Conservation (phyloP, 2,113 vertebrate genomes). For the Triplophysa rosa region DNA sequence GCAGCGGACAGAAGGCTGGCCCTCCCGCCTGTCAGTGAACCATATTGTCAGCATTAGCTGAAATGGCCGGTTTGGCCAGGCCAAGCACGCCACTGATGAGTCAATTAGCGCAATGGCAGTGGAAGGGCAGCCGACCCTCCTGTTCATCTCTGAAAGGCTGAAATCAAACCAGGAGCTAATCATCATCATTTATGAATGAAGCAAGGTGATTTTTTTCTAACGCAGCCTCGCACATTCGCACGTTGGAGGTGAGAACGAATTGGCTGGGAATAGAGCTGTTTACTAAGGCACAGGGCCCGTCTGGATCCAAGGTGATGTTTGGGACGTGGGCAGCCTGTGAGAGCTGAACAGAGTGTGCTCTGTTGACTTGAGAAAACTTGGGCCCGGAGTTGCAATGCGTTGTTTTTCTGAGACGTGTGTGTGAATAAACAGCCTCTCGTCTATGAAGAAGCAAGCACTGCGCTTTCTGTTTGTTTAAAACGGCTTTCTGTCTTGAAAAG, state of each 20-base stretch:
- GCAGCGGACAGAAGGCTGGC: constrained; percentile 43
- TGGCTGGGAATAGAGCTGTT: constrained; percentile 26
- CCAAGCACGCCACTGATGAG: constrained; percentile 61
- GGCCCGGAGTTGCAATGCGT: neutral
- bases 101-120: constrained; percentile 45
- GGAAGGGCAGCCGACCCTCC: constrained; percentile 43
- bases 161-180: constrained; percentile 32
- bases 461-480: constrained; percentile 12
- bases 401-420: constrained; percentile 22
- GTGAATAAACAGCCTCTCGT: constrained; percentile 21
- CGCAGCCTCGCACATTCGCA: constrained; percentile 10
- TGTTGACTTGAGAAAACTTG: constrained; percentile 5
- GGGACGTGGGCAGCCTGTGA: neutral
- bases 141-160: constrained; percentile 31
- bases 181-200: constrained; percentile 45
- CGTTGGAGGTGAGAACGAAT: constrained; percentile 38
- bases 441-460: neutral
- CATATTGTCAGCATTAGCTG: constrained; percentile 80
- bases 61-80: constrained; percentile 78
- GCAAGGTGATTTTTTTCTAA: neutral
- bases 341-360: constrained; percentile 8
- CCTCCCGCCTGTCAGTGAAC: constrained; percentile 64
- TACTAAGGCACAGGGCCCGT: constrained; percentile 32
- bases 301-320: constrained; percentile 33
- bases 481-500: constrained; percentile 15